A percentile compares a stretch with the other conserved stretches of the same genome.
These are phyloP conservation scores for Isotomurus palustris DNA, from an alignment of 2,888 invertebrate species.

Conservation along the genomic window DNA sequence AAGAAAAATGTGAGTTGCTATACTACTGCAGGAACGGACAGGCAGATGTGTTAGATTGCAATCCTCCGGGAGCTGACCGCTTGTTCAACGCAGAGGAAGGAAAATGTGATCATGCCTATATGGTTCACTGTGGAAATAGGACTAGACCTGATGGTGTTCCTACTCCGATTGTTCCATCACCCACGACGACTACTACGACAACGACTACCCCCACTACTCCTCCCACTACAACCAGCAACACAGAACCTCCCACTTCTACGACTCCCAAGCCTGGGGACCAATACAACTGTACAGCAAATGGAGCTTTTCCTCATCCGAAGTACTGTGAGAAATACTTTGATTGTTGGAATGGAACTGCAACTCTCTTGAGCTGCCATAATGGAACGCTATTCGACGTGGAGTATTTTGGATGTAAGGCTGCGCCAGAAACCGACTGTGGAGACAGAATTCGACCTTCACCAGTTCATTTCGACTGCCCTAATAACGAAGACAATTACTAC, in stretches of 20 bases:
- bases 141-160: background rate
- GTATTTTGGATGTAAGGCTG: background rate
- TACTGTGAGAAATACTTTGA: slow-evolving; percentile 6
- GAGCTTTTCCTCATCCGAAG: slow-evolving; percentile 3
- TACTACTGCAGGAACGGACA: background rate
- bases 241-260: background rate
- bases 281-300: background rate
- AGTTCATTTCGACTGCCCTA: slow-evolving; percentile 1
- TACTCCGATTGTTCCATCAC: too few relatives aligned
- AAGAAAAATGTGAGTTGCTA: background rate
- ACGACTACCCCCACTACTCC: background rate
- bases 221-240: background rate
- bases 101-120: background rate
- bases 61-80: background rate
- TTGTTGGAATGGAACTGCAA: slow-evolving; percentile 1
- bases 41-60: background rate
- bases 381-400: background rate
- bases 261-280: background rate
- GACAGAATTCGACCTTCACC: background rate
- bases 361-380: background rate
- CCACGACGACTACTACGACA: background rate
- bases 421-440: background rate
- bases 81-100: background rate
- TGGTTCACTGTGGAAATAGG: slow-evolving; percentile 5
- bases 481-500: background rate